Percentiles rank a stretch among this genome's conserved stretches.
phyloP scores from a whole-genome alignment of 2,797 vertebrate species.

The Pseudochirops corinnae region DNA sequence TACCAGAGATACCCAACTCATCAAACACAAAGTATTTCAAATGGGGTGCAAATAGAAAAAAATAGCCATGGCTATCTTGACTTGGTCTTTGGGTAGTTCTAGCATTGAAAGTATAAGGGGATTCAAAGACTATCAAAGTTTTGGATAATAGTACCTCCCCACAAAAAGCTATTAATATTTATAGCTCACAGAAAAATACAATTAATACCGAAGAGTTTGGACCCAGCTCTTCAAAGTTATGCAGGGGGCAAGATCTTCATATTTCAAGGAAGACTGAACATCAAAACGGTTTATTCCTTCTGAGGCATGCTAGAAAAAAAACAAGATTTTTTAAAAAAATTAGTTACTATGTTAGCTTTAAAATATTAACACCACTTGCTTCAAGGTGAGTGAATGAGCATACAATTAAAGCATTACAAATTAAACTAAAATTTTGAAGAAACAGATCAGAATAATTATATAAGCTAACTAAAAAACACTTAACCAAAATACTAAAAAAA shows the following conservation, averaged over 20 bases:
- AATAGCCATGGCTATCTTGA: neutral
- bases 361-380: neutral
- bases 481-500: neutral
- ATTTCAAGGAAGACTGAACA: slow-evolving; percentile 93
- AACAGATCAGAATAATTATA: slow-evolving; percentile 51
- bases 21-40: neutral
- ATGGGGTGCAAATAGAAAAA: neutral
- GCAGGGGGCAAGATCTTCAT: slow-evolving; percentile 95
- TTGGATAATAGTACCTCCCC: neutral
- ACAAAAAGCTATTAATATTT: neutral
- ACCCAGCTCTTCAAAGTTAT: slow-evolving; percentile 98
- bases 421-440: neutral
- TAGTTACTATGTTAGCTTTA: slow-evolving; percentile 8
- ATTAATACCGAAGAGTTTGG: slow-evolving; percentile 94
- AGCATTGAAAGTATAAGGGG: neutral
- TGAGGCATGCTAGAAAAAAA: slow-evolving; percentile 91
- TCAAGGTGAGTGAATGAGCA: neutral
- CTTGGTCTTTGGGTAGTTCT: neutral
- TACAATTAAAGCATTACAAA: neutral
- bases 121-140: neutral
- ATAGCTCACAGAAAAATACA: slow-evolving; percentile 36
- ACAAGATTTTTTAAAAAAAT: neutral
- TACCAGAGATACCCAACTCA: neutral
- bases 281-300: slow-evolving; percentile 96
- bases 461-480: neutral